Evolutionary conservation across 2,797 vertebrate genomes (phyloP), one percentile per base, ranked within the genome.

Genomic region (Microctenopoma lineatum): DNA sequence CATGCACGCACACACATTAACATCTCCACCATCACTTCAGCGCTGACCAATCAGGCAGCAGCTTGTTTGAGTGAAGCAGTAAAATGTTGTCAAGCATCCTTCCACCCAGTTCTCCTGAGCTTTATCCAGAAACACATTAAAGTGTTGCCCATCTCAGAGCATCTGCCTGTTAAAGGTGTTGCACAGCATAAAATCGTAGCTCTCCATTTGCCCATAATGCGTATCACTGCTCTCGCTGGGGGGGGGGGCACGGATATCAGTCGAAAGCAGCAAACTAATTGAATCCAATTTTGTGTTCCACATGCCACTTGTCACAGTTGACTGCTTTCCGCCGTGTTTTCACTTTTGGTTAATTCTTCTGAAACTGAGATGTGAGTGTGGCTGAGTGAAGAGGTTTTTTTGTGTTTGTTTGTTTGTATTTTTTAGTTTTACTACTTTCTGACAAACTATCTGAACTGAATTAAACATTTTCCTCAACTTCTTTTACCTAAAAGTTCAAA

Each of bases 241-340:
- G 66, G 47, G 47, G 39, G 59, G 36, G 7, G 38, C 0, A 4
- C 0, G 5, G 59, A 50, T 70, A 58, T n/a, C 76, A 86, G 75
- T 50, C n/a, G 60, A 71, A 89, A 81, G 81, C 78, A 79, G 73
- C 6, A 0, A 36, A 74, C 81, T 89, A 89, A 90, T 90, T 90
- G 65, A 91, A 86, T 89, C 74, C 83, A 85, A 74, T 90, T 86
- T 81, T 71, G 75, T 79, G 73, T 88, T 91, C 78, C 89, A 83
- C 84, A 59, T 85, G 81, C 75, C 73, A 74, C 83, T 77, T 65
- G 72, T 87, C 83, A 82, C 82, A 72, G 83, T 73, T 21, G 3
- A 55, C 79, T 77, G 77, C 77, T 70, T 84, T 84, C 56, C 59
- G 41, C 78, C 55, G 38, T 70, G 74, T 84, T 86, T 77, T 86